Evolutionary conservation across 2,888 invertebrate genomes (phyloP), one percentile per base, ranked within the genome.

Genomic region (Drosophila anomalata): DNA sequence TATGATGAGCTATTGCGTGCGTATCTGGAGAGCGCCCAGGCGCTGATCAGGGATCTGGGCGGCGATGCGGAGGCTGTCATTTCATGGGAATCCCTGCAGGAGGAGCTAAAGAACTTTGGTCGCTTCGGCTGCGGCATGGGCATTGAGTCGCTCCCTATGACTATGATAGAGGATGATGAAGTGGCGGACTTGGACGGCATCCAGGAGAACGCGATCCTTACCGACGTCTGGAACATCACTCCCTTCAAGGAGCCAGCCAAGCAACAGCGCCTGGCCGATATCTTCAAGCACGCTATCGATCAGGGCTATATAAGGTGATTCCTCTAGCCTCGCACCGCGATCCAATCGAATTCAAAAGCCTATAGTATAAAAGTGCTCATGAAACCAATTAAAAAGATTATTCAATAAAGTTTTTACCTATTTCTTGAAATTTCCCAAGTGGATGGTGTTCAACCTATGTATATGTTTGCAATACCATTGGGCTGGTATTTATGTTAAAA

Each of bases 241-340:
- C 94, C 94, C 1, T 93, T 95, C 60, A 93, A 94, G 79, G 93
- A 93, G 0, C 91, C 93, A 71, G 92, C 92, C 17, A 94, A 94
- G 7, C 92, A 95, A 22, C 90, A 92, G 42, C 92, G 95, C 44
- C 92, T 95, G 50, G 95, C 95, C 0, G 93, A 94, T 70, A 92
- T 94, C 26, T 92, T 95, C 8, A 94, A 94, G 39, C 94, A 95
- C 87, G 94, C 94, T 41, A 93, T 95, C 1, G 94, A 95, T 77
- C 92, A 92, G 73, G 94, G 93, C 9, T 95, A 93, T 77, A 82
- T 91, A 44, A 78, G 89, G 53, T 90, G 77, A 42, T 29, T 8
- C 29, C 5, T 14, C 14, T 1, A 36, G n/a, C 7, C 14, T n/a
- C 36, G 2, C n/a, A 7, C n/a, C n/a, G 7, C 36, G 7, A n/a